These are phyloP conservation scores for Machaerirhynchus nigripectus DNA, from an alignment of 2,113 vertebrate genomes.

Conservation along the genomic window DNA sequence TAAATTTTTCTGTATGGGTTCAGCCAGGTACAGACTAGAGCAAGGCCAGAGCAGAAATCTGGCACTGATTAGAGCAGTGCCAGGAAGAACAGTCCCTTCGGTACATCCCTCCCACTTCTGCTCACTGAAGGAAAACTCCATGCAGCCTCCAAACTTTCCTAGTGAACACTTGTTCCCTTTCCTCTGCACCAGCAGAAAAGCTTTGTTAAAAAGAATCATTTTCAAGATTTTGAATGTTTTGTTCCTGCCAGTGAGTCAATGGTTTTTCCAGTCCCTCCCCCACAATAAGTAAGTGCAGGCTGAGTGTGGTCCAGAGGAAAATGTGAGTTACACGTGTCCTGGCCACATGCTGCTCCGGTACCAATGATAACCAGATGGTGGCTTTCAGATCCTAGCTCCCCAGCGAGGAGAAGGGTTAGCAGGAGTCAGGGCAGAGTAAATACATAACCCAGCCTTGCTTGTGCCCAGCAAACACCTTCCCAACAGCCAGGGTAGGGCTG, in stretches of 20 bases:
- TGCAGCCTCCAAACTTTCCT: neutral
- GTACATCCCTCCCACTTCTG: neutral
- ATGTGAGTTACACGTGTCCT: constrained; percentile 31
- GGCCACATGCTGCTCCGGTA: constrained; percentile 4
- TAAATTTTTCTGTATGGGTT: neutral
- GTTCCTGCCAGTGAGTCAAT: constrained; percentile 31
- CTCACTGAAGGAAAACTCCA: neutral
- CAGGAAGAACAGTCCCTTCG: neutral
- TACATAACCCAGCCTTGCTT: neutral
- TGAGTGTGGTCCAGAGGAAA: constrained; percentile 61
- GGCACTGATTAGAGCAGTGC: neutral
- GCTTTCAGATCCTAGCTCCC: neutral
- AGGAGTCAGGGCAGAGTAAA: neutral
- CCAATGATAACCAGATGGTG: constrained; percentile 59
- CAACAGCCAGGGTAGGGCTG: fast-evolving
- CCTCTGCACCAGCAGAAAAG: neutral
- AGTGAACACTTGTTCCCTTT: neutral
- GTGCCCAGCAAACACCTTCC: neutral
- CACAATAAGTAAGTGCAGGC: constrained; percentile 39
- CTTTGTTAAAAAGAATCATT: neutral
- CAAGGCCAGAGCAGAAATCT: neutral
- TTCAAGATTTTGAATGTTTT: neutral
- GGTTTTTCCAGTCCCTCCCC: constrained; percentile 57
- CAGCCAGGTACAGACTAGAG: neutral
- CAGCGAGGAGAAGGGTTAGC: neutral